Base-by-base conservation (phyloP, 2,797 vertebrate genomes). In the Cheirogaleus major region DNA sequence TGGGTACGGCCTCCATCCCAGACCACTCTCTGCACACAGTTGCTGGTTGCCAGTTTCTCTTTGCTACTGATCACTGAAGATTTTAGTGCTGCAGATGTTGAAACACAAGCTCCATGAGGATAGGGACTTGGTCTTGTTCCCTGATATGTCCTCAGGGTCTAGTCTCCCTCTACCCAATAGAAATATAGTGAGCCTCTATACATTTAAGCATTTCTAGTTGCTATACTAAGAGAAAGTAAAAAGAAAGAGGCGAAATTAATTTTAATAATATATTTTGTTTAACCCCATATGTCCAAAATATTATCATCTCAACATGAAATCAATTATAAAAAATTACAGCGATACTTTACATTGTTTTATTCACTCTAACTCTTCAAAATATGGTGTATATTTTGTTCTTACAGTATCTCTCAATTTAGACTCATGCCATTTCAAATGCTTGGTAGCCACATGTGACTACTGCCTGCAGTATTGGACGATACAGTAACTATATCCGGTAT, bases 221-320 rank as follows among this genome's bases (percentile, higher is more conserved):
- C 61, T 17, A n/a, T 79, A 75, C 86, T 86, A 86, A 85, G 63
- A 95, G 41, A 78, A 79, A 61, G 45, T 35, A 50, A 79, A 89
- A 88, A 52, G 32, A 93, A 83, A 76, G 55, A 90, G 6, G 41
- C 32, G 10, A 67, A 93, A 78, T 82, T 55, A 83, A 75, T 27
- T 78, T 87, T 76, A 83, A 78, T 84, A 92, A 45, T 72, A 13
- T 41, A 41, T 86, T 78, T 70, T 80, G n/a, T 87, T 81, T 95
- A 93, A 65, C 7, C 13, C 10, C 11, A 20, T 78, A 41, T 79
- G 75, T 52, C 30, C 20, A 57, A 79, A 89, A 41, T 83, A 13
- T n/a, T 81, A 43, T 67, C n/a, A 75, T 86, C 50, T 82, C 52
- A 93, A 35, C 30, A 76, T 63, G 2, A 83, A 90, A 79, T 73